These are phyloP conservation scores for Centropus bengalensis DNA, from an alignment of 2,113 vertebrate genomes.

Conservation along the genomic window DNA sequence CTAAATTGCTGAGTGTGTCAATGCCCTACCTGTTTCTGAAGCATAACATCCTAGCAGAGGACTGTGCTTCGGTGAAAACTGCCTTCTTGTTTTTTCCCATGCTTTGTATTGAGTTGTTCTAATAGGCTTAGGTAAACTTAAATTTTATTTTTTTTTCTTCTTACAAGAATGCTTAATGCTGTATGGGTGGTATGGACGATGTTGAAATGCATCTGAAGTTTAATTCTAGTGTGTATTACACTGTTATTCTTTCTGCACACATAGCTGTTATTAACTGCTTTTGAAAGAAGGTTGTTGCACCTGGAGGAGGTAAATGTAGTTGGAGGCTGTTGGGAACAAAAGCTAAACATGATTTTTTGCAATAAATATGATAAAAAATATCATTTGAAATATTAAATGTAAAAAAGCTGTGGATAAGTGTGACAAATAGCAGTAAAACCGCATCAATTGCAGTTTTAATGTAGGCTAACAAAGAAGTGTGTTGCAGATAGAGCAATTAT, in stretches of 20 bases:
- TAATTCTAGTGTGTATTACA: not conserved
- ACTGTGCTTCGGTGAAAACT: not conserved
- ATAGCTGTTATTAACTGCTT: not conserved
- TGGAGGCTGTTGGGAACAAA: not conserved
- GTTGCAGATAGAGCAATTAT: not conserved
- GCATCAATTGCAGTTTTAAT: not conserved
- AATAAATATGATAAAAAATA: too few species aligned
- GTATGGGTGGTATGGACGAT: not conserved
- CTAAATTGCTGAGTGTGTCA: not conserved
- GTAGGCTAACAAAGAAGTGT: rapidly evolving
- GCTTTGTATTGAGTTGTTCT: not conserved
- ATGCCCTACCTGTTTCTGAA: not conserved
- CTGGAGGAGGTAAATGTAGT: not conserved
- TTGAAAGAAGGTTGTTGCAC: not conserved
- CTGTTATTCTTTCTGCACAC: not conserved
- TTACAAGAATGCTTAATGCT: not conserved
- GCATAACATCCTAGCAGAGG: too few species aligned
- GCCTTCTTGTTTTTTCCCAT: not conserved
- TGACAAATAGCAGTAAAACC: not conserved
- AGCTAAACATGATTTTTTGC: not conserved
- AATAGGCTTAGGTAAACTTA: not conserved
- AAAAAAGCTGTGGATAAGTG: not conserved
- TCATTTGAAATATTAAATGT: too few species aligned
- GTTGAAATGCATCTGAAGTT: not conserved
- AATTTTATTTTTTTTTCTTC: not conserved